phyloP scores from a whole-genome alignment of 2,797 vertebrate genomes.

The Eutrigla gurnardus region DNA sequence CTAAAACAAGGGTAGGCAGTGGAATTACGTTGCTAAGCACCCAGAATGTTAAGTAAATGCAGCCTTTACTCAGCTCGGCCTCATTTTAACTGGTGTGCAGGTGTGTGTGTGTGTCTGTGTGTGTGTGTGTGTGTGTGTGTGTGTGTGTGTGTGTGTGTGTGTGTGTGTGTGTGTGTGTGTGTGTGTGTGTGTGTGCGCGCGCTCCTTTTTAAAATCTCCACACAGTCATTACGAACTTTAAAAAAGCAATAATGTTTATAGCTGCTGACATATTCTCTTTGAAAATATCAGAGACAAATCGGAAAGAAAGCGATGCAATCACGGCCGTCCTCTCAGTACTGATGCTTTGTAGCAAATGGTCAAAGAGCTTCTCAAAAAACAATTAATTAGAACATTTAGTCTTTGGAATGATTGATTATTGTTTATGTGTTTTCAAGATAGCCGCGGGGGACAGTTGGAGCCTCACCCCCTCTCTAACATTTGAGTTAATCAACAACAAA shows the following conservation, averaged over 20 bases:
- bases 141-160: background rate
- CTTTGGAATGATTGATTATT: background rate
- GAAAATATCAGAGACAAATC: constrained; percentile 3
- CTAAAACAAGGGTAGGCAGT: constrained; percentile 5
- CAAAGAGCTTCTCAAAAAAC: background rate
- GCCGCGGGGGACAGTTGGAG: background rate
- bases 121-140: background rate
- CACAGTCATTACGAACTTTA: constrained; percentile 5
- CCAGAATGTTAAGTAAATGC: constrained; percentile 11
- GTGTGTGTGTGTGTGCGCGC: background rate
- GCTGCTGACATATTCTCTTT: constrained; percentile 31
- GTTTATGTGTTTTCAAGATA: background rate
- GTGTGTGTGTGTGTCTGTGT: background rate
- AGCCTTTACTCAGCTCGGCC: background rate
- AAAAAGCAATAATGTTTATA: constrained; percentile 12
- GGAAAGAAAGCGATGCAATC: background rate
- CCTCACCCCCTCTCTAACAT: background rate
- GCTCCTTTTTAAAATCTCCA: background rate
- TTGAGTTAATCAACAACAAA: constrained; percentile 14
- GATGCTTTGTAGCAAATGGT: background rate
- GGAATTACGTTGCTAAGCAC: constrained; percentile 35
- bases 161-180: background rate
- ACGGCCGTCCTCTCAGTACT: background rate
- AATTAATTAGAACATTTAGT: background rate
- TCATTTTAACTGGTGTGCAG: constrained; percentile 2